phyloP scores from a whole-genome alignment of 64 coral and sea anemone genomes.

The Exaiptasia diaphana region DNA sequence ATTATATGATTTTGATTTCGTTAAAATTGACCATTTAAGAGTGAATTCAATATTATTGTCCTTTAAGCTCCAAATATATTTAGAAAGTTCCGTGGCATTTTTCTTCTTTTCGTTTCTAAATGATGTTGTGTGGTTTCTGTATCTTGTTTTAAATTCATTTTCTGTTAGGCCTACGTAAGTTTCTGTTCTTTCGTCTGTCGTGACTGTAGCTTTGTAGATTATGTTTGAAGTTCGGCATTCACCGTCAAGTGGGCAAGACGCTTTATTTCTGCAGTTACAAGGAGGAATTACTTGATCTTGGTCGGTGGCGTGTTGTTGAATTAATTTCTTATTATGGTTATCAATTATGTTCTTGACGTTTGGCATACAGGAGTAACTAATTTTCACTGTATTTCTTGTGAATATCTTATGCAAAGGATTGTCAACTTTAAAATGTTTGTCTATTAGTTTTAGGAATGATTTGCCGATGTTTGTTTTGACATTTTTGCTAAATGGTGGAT shows the following conservation, averaged over 20 bases:
- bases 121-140: too few species aligned
- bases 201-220: too few species aligned
- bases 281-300: not conserved
- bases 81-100: too few species aligned
- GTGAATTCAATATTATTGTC: too few species aligned
- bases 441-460: not conserved
- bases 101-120: too few species aligned
- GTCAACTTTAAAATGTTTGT: not conserved
- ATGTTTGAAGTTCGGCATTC: not conserved
- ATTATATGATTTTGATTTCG: too few species aligned
- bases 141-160: too few species aligned
- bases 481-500: constrained; percentile 5
- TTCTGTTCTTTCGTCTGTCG: too few species aligned
- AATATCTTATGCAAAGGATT: not conserved
- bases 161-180: too few species aligned
- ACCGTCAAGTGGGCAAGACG: not conserved
- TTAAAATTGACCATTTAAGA: too few species aligned
- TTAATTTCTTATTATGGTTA: not conserved
- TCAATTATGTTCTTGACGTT: not conserved
- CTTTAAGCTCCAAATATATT: too few species aligned
- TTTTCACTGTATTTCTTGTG: too few species aligned
- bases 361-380: constrained; percentile 9
- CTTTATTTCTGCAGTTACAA: constrained; percentile 5
- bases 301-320: not conserved
- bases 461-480: constrained; percentile 15